Evolutionary conservation across 2,113 vertebrate genomes (phyloP), one percentile per base, ranked within the genome.

Genomic region (Struthio camelus): DNA sequence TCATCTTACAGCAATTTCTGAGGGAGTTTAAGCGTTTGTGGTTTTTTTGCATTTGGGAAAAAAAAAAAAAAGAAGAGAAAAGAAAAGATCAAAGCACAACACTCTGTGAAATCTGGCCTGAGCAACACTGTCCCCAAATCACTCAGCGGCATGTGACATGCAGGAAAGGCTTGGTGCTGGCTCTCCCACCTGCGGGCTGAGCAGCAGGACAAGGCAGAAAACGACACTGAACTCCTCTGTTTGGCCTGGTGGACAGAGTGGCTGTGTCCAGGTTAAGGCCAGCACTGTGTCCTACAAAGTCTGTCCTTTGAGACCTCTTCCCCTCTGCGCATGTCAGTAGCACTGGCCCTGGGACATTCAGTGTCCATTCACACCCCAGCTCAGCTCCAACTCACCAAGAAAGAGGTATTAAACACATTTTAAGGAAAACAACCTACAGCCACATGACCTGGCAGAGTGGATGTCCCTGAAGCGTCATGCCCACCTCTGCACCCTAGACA

Each of bases 391-490:
- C 25, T 69, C 36, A 32, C 13, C 53, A 80, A 61, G 34, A 53
- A 54, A 72, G 46, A 58, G n/a, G 84, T 4, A 44, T 58, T 14
- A 0, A 1, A 59, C 17, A 6, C 6, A 27, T 14, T 56, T 83
- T 54, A 69, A 72, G 48, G 10, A 69, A 65, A 83, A 34, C 15
- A 54, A 24, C 22, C 15, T 51, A 46, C 56, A 18, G 79, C 38
- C 6, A 27, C n/a, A 9, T 24, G 34, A 32, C 13, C 13, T 80
- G n/a, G 58, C 48, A 56, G 24, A 61, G 13, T 4, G 6, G 36
- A 19, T 6, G 3, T 22, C 64, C 30, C 0, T 59, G 0, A 0
- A 0, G 51, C 30, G 42, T 58, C 18, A 66, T 54, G 13, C 12
- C n/a, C 3, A 2, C 36, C 24, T 73, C 40, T 8, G 7, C 36